These are phyloP conservation scores for Pitta sordida DNA, from an alignment of 2,113 vertebrate species.

Conservation along the genomic window DNA sequence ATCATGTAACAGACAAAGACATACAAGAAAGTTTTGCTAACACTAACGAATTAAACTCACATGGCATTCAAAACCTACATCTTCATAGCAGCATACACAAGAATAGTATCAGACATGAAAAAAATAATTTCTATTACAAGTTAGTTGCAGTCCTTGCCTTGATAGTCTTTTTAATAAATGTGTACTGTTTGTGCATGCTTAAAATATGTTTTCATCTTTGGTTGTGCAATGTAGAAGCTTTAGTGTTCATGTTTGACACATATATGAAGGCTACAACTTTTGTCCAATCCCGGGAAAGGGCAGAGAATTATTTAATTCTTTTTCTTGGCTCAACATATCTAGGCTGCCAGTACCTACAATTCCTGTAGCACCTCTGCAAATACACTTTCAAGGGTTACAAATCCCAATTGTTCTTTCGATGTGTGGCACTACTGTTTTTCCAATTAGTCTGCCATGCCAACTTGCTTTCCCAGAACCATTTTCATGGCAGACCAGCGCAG, in stretches of 20 bases:
- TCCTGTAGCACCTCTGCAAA: neutral
- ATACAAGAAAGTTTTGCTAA: neutral
- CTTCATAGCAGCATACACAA: neutral
- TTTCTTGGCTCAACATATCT: neutral
- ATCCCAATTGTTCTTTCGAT: neutral
- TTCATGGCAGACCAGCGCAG: neutral
- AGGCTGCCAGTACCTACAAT: rapidly evolving
- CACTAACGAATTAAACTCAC: neutral
- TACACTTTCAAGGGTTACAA: neutral
- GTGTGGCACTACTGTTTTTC: neutral
- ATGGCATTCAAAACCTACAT: neutral
- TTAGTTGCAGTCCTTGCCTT: neutral
- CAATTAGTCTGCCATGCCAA: neutral
- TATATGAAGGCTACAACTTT: neutral
- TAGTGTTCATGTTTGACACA: neutral
- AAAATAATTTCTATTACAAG: neutral
- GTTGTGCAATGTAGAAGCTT: neutral
- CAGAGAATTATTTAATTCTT: neutral
- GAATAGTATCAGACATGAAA: neutral
- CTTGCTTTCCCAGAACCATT: neutral
- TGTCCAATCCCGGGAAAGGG: neutral
- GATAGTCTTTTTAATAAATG: neutral
- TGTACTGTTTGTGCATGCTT: neutral
- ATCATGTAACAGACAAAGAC: neutral
- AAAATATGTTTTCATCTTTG: neutral